phyloP scores from a whole-genome alignment of 2,797 vertebrate genomes.

The Siniperca obscura region DNA sequence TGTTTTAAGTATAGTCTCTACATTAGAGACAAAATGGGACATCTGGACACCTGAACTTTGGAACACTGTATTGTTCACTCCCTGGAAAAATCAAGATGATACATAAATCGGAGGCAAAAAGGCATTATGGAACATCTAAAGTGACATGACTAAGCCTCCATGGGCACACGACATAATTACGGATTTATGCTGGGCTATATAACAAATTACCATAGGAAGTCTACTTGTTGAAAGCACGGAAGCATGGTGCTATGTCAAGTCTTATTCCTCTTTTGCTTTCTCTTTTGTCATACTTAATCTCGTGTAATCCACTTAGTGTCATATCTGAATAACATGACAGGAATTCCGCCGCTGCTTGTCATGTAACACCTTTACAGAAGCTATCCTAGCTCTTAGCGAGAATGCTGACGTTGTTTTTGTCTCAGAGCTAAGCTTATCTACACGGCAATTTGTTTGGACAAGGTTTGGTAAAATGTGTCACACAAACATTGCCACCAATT shows the following conservation, averaged over 20 bases:
- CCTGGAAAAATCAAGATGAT: slow-evolving; percentile 55
- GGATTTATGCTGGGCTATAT: slow-evolving; percentile 73
- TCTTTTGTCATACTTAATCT: slow-evolving; percentile 84
- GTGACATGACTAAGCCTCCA: slow-evolving; percentile 72
- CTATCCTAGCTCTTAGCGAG: slow-evolving; percentile 49
- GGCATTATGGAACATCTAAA: slow-evolving; percentile 69
- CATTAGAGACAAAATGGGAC: slow-evolving; percentile 43
- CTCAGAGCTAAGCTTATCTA: slow-evolving; percentile 69
- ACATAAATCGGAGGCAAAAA: slow-evolving; percentile 64
- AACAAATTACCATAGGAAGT: slow-evolving; percentile 74
- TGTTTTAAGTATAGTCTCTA: slow-evolving; percentile 37
- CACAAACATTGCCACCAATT: slow-evolving; percentile 58
- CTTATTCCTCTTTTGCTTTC: slow-evolving; percentile 71
- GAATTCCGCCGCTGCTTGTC: slow-evolving; percentile 69
- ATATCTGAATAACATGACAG: slow-evolving; percentile 80
- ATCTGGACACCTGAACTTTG: neutral
- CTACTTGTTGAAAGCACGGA: slow-evolving; percentile 62
- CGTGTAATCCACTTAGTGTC: slow-evolving; percentile 86
- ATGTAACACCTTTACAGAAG: slow-evolving; percentile 61
- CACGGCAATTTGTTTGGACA: slow-evolving; percentile 56
- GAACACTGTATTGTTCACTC: slow-evolving; percentile 45
- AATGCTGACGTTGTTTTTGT: slow-evolving; percentile 66
- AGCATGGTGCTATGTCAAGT: slow-evolving; percentile 69
- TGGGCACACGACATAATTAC: slow-evolving; percentile 76
- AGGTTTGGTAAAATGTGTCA: slow-evolving; percentile 69